These are phyloP conservation scores for Petrocephalus sullivani DNA, from an alignment of 2,797 vertebrate genomes.

Conservation along the genomic window DNA sequence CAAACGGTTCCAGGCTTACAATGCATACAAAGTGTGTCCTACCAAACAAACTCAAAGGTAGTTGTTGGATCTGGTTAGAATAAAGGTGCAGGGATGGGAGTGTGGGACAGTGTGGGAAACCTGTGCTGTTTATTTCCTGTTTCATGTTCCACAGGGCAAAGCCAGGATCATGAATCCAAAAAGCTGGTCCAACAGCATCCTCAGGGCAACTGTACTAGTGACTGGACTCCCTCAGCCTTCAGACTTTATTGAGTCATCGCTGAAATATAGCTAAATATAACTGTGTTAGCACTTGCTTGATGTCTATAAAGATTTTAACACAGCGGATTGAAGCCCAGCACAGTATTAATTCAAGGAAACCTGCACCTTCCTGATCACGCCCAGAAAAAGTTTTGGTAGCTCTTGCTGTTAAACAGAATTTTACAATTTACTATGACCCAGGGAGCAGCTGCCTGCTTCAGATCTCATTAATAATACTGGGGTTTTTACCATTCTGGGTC, in stretches of 20 bases:
- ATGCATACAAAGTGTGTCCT: neutral
- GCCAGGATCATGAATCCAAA: neutral
- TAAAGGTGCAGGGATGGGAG: neutral
- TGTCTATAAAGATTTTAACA: neutral
- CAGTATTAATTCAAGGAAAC: neutral
- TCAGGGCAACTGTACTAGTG: neutral
- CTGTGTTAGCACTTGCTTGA: neutral
- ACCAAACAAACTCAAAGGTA: neutral
- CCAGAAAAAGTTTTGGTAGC: neutral
- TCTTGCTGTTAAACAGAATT: neutral
- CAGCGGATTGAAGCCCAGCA: neutral
- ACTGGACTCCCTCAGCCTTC: neutral
- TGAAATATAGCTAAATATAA: neutral
- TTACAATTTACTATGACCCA: neutral
- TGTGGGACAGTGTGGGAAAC: neutral
- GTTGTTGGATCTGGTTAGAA: neutral
- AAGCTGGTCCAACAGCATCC: neutral
- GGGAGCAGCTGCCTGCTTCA: neutral
- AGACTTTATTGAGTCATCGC: neutral
- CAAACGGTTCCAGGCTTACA: neutral
- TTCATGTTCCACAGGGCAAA: neutral
- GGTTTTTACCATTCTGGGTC: conserved; percentile 3
- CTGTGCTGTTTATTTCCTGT: too few relatives aligned
- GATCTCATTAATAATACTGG: neutral
- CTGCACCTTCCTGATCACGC: neutral